A percentile compares a stretch with the other conserved stretches of the same genome.
phyloP scores from a whole-genome alignment of 2,797 vertebrate species.

The Gymnothorax javanicus region DNA sequence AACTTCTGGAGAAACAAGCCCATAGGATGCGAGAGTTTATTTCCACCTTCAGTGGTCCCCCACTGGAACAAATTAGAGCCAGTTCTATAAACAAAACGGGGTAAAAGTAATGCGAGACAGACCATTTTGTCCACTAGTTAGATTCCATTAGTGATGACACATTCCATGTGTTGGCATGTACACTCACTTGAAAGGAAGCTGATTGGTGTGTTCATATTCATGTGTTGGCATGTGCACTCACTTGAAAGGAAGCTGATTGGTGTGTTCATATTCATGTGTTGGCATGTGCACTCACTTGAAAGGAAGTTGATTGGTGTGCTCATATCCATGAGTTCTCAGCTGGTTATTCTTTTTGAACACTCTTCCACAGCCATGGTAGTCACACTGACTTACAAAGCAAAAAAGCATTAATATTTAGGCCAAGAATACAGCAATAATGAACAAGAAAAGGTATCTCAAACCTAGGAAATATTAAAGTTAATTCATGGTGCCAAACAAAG shows the following conservation, averaged over 20 bases:
- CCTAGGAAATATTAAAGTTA: not conserved
- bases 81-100: not conserved
- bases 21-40: not conserved
- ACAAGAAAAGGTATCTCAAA: not conserved
- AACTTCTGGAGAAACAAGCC: not conserved
- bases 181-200: conserved; percentile 81
- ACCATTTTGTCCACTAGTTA: not conserved
- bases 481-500: not conserved
- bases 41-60: not conserved
- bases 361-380: conserved; percentile 76
- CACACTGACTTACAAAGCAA: conserved; percentile 70
- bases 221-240: conserved; percentile 60
- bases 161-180: not conserved
- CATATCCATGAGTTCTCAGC: conserved; percentile 80
- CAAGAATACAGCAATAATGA: not conserved
- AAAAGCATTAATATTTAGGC: not conserved
- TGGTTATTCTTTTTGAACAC: conserved; percentile 85
- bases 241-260: conserved; percentile 75
- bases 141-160: not conserved
- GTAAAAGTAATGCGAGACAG: not conserved
- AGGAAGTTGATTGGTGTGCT: conserved; percentile 72
- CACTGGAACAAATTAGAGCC: not conserved
- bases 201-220: conserved; percentile 72
- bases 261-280: conserved; percentile 80
- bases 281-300: conserved; percentile 77